These are phyloP conservation scores for Tachystola acroxantha DNA, from an alignment of 2,888 invertebrate genomes.

Conservation along the genomic window DNA sequence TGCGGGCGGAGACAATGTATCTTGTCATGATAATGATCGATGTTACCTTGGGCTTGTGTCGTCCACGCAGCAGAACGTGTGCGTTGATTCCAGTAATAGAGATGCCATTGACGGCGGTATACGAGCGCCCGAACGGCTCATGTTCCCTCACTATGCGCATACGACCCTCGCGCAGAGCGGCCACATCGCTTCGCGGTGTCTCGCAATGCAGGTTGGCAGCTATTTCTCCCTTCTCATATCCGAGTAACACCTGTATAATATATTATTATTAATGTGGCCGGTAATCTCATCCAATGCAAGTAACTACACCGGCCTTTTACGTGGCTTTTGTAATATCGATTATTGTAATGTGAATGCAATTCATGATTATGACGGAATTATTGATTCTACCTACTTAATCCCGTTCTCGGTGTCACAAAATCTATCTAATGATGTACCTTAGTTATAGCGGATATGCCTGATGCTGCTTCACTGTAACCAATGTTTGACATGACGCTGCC, in stretches of 20 bases:
- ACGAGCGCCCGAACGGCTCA: slow-evolving; percentile 26
- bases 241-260: slow-evolving; percentile 31
- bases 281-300: too few relatives aligned
- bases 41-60: slow-evolving; percentile 41
- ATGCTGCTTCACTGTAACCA: slow-evolving; percentile 48
- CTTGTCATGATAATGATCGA: background rate
- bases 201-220: slow-evolving; percentile 40
- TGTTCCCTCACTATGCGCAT: slow-evolving; percentile 34
- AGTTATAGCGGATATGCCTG: slow-evolving; percentile 69
- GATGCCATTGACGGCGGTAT: slow-evolving; percentile 39
- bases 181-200: slow-evolving; percentile 27
- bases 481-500: slow-evolving; percentile 56
- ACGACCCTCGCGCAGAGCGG: slow-evolving; percentile 27
- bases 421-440: slow-evolving; percentile 57
- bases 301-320: too few relatives aligned
- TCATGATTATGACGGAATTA: background rate
- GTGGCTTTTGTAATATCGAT: too few relatives aligned
- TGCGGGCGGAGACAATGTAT: too few relatives aligned
- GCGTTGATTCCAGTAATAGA: slow-evolving; percentile 38
- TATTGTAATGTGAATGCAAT: background rate
- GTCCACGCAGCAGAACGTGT: slow-evolving; percentile 45
- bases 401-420: too few relatives aligned
- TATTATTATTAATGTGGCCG: background rate
- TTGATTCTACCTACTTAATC: too few relatives aligned
- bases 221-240: slow-evolving; percentile 36